These are phyloP conservation scores for Sardina pilchardus DNA, from an alignment of 2,113 vertebrate genomes.

Conservation along the genomic window DNA sequence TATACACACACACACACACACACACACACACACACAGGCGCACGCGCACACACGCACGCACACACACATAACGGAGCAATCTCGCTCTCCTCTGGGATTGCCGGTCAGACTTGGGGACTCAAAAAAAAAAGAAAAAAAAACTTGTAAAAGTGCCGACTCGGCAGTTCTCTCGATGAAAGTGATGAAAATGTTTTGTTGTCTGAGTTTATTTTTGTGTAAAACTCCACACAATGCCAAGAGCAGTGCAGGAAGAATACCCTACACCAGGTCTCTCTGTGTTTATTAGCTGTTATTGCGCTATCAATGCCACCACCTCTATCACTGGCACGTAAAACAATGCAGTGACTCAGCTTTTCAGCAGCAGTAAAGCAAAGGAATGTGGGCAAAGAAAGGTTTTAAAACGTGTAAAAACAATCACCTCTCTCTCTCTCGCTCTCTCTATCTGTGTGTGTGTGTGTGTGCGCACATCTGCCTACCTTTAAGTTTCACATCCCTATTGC, in stretches of 20 bases:
- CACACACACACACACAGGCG: neutral
- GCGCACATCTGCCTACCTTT: neutral
- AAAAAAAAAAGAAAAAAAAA: neutral
- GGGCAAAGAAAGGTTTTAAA: neutral
- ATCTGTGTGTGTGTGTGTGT: neutral
- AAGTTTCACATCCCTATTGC: neutral
- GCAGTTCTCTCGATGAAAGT: neutral
- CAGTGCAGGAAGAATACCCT: neutral
- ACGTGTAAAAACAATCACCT: neutral
- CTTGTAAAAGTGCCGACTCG: neutral
- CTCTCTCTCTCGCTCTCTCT: neutral
- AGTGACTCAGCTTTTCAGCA: neutral
- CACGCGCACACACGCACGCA: neutral
- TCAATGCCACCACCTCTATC: neutral
- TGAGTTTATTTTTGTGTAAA: neutral
- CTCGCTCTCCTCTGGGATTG: neutral
- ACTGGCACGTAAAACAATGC: neutral
- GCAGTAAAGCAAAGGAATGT: neutral
- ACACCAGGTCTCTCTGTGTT: neutral
- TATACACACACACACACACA: neutral
- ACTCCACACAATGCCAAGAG: neutral
- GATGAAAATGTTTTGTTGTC: neutral
- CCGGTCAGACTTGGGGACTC: neutral
- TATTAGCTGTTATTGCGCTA: neutral
- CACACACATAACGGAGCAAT: neutral